These are phyloP conservation scores for Oncorhynchus keta DNA, from an alignment of 2,113 vertebrate species.

Conservation along the genomic window DNA sequence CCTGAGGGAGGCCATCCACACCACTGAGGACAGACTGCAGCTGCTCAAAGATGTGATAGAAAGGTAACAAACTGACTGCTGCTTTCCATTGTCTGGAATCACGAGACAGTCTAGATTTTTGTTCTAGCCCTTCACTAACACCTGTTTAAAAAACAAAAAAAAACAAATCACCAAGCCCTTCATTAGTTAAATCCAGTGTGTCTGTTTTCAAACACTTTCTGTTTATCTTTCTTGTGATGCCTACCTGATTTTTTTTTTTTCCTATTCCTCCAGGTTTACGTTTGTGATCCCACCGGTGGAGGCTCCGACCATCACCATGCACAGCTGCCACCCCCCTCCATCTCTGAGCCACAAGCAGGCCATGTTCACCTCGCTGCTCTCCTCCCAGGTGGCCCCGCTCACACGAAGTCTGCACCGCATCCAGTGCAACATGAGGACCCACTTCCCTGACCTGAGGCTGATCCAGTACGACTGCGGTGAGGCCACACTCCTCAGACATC, in stretches of 20 bases:
- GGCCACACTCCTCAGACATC: conserved; percentile 31
- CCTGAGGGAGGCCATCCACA: conserved; percentile 69
- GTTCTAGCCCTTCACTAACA: no score
- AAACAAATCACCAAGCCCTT: no score
- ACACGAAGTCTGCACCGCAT: conserved; percentile 81
- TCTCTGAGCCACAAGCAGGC: conserved; percentile 78
- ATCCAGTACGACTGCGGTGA: conserved; percentile 94
- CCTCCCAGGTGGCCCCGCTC: conserved; percentile 72
- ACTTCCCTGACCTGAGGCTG: conserved; percentile 90
- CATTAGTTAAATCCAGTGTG: no score
- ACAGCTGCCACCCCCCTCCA: conserved; percentile 88
- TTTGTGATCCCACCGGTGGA: conserved; percentile 91
- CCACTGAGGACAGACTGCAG: conserved; percentile 76
- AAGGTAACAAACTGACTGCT: conserved; percentile 64
- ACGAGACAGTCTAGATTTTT: no score
- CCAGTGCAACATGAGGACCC: conserved; percentile 87
- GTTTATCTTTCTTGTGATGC: not conserved
- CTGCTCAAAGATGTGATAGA: conserved; percentile 79
- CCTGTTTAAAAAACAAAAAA: no score
- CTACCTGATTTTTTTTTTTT: not conserved
- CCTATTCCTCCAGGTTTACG: conserved; percentile 75
- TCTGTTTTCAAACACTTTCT: no score
- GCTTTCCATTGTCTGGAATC: not conserved
- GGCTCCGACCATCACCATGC: conserved; percentile 84
- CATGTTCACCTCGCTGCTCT: conserved; percentile 74